A percentile compares a stretch with the other conserved stretches of the same genome.
Evolutionary conservation across 2,888 invertebrate species (phyloP).

Genomic region (Philopedon plagiatum): DNA sequence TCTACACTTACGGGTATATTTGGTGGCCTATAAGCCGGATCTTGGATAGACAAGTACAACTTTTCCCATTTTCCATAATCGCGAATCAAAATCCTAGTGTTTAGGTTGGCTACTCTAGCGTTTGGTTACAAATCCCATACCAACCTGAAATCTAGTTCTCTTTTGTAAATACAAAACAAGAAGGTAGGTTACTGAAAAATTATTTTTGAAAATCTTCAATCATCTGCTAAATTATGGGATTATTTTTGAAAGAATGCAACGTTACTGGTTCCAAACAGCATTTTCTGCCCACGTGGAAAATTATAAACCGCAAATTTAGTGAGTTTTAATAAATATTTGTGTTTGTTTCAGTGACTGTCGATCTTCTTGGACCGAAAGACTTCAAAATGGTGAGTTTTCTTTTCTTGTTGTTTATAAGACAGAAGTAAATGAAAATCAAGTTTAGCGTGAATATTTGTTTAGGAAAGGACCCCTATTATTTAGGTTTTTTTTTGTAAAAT

Average conservation of each 20-base stretch:
- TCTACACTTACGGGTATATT: too few relatives aligned
- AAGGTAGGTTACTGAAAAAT: conserved; percentile 35
- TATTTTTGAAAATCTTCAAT: conserved; percentile 29
- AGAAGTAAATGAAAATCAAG: too few relatives aligned
- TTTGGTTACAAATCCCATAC: not conserved
- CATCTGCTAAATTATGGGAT: not conserved
- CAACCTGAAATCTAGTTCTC: conserved; percentile 18
- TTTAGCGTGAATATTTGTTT: too few relatives aligned
- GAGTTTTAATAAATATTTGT: conserved; percentile 20
- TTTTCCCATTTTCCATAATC: conserved; percentile 6
- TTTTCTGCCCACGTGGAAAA: not conserved
- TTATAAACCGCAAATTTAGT: not conserved
- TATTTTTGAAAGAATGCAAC: not conserved
- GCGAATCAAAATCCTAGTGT: not conserved
- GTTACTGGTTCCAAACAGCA: not conserved
- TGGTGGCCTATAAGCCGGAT: too few relatives aligned
- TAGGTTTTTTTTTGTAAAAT: too few relatives aligned
- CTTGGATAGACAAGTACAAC: too few relatives aligned
- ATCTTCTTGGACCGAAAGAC: conserved; percentile 32
- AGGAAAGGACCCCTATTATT: too few relatives aligned
- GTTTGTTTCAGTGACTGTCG: conserved; percentile 24
- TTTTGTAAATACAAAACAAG: conserved; percentile 36
- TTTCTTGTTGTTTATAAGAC: not conserved
- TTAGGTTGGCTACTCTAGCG: not conserved
- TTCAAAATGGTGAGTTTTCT: conserved; percentile 50